Evolutionary conservation across 2,797 vertebrate genomes (phyloP).

Genomic region (Rallus crepitans): DNA sequence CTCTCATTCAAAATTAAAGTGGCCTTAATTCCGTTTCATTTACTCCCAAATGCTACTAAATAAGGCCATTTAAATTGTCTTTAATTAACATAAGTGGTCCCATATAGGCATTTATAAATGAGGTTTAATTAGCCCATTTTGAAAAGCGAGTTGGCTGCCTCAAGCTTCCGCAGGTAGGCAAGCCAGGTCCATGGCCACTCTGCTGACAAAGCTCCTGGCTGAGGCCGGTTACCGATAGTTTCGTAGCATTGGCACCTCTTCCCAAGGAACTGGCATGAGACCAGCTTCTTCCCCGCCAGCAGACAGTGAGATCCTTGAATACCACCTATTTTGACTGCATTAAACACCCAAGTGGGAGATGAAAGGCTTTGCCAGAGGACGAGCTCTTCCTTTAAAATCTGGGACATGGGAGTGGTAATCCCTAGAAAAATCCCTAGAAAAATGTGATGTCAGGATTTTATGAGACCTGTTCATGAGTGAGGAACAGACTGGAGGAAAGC

Average conservation of each 20-base stretch:
- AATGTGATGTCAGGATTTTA: not conserved
- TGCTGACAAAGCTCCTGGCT: not conserved
- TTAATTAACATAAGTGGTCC: conserved; percentile 57
- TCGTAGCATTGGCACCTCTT: not conserved
- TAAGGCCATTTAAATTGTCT: conserved; percentile 19
- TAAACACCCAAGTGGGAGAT: not conserved
- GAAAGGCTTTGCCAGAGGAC: not conserved
- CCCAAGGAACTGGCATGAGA: not conserved
- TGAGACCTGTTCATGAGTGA: not conserved
- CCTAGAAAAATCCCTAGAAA: conserved; percentile 28
- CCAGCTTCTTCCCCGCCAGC: not conserved
- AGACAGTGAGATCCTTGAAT: not conserved
- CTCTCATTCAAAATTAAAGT: conserved; percentile 11
- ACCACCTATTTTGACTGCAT: not conserved
- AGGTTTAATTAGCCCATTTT: conserved; percentile 31
- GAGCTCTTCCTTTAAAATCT: not conserved
- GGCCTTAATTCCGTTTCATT: conserved; percentile 37
- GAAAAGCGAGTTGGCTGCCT: not conserved
- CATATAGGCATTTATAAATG: conserved; percentile 1
- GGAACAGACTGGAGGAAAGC: not conserved
- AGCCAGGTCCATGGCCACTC: not conserved
- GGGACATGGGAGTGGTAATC: not conserved
- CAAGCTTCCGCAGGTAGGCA: not conserved
- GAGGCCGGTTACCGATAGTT: not conserved
- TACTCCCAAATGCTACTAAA: conserved; percentile 36